A percentile compares a stretch with the other conserved stretches of the same genome.
phyloP scores from a whole-genome alignment of 2,797 vertebrate species.

The Alca torda region DNA sequence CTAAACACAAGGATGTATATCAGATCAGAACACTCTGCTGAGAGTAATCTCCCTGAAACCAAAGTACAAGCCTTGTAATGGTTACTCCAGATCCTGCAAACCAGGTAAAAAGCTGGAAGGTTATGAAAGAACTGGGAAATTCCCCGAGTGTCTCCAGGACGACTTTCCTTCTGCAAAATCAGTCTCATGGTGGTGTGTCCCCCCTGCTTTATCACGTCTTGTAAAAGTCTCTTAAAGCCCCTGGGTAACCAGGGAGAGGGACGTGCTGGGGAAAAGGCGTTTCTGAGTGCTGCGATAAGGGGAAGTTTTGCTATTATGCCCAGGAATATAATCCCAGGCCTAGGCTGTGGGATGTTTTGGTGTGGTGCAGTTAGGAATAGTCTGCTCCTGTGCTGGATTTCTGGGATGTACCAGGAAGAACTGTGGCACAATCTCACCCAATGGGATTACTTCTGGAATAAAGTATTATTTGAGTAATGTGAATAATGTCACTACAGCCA shows the following conservation, averaged over 20 bases:
- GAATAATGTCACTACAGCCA: not conserved
- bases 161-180: not conserved
- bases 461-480: not conserved
- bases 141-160: not conserved
- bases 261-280: not conserved
- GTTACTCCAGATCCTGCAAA: not conserved
- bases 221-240: not conserved
- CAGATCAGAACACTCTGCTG: not conserved
- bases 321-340: not conserved
- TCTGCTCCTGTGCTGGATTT: not conserved
- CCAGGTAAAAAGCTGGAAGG: not conserved
- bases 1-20: not conserved
- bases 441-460: not conserved
- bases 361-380: not conserved
- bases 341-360: not conserved
- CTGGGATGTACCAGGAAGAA: not conserved
- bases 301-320: not conserved
- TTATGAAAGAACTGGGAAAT: not conserved
- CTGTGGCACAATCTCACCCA: not conserved
- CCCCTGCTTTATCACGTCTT: not conserved
- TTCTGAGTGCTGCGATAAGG: not conserved
- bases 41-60: not conserved
- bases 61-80: not conserved
- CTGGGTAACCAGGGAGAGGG: not conserved
- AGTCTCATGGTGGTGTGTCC: accelerated